Conservation (phyloP, 2,113 vertebrate species). For the Mormyrus lacerda region DNA sequence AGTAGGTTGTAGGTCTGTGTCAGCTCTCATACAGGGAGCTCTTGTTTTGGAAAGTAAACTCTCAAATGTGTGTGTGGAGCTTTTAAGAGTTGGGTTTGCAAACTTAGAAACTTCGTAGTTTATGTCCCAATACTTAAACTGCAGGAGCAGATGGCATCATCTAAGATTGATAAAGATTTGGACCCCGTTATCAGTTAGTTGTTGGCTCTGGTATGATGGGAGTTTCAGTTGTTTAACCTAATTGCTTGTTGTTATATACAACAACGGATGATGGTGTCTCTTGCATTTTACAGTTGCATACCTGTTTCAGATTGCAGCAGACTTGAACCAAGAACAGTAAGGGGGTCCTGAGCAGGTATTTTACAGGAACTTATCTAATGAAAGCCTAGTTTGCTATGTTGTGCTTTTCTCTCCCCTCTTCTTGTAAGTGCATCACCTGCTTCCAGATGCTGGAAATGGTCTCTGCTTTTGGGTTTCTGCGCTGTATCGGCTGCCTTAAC, state of each 20-base stretch:
- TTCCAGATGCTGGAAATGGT: background rate
- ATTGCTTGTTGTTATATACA: background rate
- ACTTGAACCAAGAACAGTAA: background rate
- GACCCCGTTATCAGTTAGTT: background rate
- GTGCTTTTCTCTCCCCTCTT: background rate
- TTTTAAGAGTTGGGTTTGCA: background rate
- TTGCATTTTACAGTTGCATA: background rate
- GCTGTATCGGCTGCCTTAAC: background rate
- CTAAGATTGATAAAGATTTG: background rate
- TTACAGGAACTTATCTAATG: background rate
- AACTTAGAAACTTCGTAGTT: background rate
- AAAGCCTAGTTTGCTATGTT: background rate
- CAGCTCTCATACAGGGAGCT: background rate
- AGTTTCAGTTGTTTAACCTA: background rate
- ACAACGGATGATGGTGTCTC: background rate
- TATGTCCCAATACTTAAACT: background rate
- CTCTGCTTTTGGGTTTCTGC: background rate
- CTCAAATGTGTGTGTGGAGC: background rate
- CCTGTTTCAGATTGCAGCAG: background rate
- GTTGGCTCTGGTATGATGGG: background rate
- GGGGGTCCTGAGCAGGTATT: background rate
- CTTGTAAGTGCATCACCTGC: background rate
- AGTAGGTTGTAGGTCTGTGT: background rate
- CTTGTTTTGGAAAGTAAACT: background rate
- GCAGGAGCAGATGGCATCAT: background rate